Evolutionary conservation across 2,888 invertebrate genomes (phyloP).

Genomic region (Drosophila sordidapex): DNA sequence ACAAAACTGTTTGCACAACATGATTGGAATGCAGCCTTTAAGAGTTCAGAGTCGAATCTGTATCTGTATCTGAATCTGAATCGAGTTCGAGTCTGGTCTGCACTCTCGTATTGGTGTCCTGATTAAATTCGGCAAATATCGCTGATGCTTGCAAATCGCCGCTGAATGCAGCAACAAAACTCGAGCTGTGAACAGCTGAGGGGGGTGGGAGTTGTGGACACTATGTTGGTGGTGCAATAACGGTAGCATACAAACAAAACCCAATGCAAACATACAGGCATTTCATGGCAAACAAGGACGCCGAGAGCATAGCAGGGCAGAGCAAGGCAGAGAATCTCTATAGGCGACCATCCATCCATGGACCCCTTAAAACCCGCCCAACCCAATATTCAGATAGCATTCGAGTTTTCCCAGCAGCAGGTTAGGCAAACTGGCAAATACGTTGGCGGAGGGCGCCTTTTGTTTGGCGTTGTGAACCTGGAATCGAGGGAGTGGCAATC

Average conservation of each 20-base stretch:
- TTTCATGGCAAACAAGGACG: conserved; percentile 71
- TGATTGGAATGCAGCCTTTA: conserved; percentile 35
- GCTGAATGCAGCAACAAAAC: conserved; percentile 57
- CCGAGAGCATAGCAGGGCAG: not conserved
- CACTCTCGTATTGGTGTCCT: conserved; percentile 61
- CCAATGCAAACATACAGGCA: conserved; percentile 78
- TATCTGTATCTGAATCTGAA: not conserved
- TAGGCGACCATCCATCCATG: not conserved
- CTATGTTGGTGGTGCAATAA: conserved; percentile 10
- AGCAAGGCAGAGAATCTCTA: conserved; percentile 1
- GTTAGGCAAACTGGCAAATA: conserved; percentile 74
- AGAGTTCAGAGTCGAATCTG: conserved; percentile 13
- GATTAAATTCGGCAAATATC: conserved; percentile 79
- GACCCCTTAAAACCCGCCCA: not conserved
- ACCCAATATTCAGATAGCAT: conserved; percentile 8
- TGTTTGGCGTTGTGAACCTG: conserved; percentile 59
- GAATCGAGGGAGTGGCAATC: conserved; percentile 18
- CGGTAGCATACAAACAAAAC: conserved; percentile 39
- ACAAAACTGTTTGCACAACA: conserved; percentile 24
- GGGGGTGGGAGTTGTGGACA: not conserved
- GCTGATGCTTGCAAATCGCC: conserved; percentile 77
- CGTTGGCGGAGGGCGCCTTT: conserved; percentile 66
- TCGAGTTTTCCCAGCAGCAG: conserved; percentile 11
- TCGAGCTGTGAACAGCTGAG: conserved; percentile 29
- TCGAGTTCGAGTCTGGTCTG: conserved; percentile 22